Base-by-base conservation (phyloP, 2,113 vertebrate species). In the Mirza zaza region DNA sequence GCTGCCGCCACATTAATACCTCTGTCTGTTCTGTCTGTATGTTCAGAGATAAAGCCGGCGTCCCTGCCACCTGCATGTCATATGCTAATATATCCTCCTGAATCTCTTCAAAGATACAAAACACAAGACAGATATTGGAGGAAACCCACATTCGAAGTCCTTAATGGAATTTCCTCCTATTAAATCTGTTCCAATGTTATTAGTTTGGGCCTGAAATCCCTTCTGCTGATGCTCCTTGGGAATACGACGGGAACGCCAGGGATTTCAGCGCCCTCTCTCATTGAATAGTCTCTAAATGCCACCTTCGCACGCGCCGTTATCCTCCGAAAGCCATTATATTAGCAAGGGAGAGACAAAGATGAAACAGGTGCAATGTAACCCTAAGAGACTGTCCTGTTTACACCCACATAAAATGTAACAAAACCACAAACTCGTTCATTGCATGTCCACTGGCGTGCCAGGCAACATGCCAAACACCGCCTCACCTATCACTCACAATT, bases 281-380 rank as follows among this genome's bases (percentile, higher is more conserved):
- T 6, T 61, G 21, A 1, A 0, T 5, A 1, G 6, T 6, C 29
- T 59, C 59, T 15, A 42, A 57, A 61, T 8, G 3, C 27, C 29
- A 0, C 0, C 50, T n/a, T 21, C 1, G 1, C 9, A 6, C 39
- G 0, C 0, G 34, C 21, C 4, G 0, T 14, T 23, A 5, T 13
- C 32, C 65, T 67, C 71, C 45, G 17, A 45, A 63, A 1, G 15
- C 50, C 70, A 6, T 63, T 13, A 2, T n/a, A 20, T 65, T 5
- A 36, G 25, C 50, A 10, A 14, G 79, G 59, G 85, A 80, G 65
- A 84, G n/a, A 59, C 1, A 15, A 50, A 21, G 61, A 34, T 0
- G 42, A 6, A 42, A 32, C 25, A 8, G 32, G n/a, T 3, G 2
- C 13, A 45, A 6, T 10, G 4, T 2, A 45, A 63, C 27, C 68